phyloP scores from a whole-genome alignment of 2,888 invertebrate genomes.

The Biston betularia region DNA sequence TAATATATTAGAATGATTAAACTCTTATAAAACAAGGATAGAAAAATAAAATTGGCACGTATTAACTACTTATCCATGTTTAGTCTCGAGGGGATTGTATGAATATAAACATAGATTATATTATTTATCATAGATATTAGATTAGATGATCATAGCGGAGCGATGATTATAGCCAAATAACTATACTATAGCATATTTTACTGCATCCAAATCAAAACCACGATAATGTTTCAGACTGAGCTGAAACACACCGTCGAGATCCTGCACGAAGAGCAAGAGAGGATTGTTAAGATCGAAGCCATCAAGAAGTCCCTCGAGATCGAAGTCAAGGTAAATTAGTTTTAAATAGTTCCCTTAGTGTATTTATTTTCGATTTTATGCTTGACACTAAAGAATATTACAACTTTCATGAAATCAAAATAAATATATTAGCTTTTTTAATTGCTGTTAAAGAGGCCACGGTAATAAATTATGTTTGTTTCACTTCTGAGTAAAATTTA shows the following conservation, averaged over 20 bases:
- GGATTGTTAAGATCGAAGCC: constrained; percentile 98
- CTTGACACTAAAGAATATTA: neutral
- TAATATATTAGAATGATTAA: neutral
- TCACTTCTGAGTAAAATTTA: neutral
- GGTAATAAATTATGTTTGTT: neutral
- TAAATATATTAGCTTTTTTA: neutral
- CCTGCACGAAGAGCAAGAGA: constrained; percentile 98
- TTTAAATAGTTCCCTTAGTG: neutral
- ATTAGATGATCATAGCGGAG: too few relatives aligned
- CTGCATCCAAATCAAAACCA: neutral
- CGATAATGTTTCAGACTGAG: constrained; percentile 88
- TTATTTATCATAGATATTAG: too few relatives aligned
- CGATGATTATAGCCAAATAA: neutral
- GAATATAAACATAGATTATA: too few relatives aligned
- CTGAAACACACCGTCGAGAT: constrained; percentile 97
- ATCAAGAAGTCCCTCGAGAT: constrained; percentile 99
- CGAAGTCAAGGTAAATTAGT: constrained; percentile 92
- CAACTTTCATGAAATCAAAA: neutral
- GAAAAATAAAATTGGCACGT: too few relatives aligned
- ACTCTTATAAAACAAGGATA: too few relatives aligned
- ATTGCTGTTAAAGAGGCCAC: neutral
- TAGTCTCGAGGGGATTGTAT: too few relatives aligned
- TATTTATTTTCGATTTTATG: neutral
- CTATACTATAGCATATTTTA: neutral
- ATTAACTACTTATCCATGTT: too few relatives aligned